phyloP scores from a whole-genome alignment of 2,113 vertebrate genomes.

The Cheirogaleus medius region DNA sequence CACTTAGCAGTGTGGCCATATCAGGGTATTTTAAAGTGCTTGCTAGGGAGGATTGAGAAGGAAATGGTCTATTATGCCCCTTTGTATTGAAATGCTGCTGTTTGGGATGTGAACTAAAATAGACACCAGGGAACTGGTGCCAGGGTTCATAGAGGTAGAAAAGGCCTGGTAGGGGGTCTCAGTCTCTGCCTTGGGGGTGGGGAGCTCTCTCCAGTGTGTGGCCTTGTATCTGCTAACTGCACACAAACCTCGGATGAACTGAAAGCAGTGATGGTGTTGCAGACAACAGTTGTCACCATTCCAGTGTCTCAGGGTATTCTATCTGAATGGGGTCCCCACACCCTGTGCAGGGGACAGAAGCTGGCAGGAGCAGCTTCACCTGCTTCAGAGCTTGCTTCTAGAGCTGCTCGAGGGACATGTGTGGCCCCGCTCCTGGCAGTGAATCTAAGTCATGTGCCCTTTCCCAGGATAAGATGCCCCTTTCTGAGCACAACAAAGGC shows the following conservation, averaged over 20 bases:
- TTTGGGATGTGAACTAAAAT: slow-evolving; percentile 16
- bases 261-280: background rate
- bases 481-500: slow-evolving; percentile 26
- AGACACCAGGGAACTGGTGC: background rate
- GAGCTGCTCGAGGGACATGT: background rate
- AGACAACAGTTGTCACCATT: background rate
- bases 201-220: background rate
- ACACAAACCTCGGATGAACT: background rate
- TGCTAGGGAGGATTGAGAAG: background rate
- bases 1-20: background rate
- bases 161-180: background rate
- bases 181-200: background rate
- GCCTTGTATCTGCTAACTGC: background rate
- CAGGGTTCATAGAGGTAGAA: background rate
- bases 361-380: background rate
- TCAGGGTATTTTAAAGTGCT: background rate
- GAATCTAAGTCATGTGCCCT: background rate
- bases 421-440: background rate
- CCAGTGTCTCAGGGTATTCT: background rate
- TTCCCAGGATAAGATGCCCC: background rate
- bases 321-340: background rate
- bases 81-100: background rate
- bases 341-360: background rate
- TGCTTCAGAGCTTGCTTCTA: background rate
- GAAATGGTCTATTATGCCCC: background rate